Percentiles rank a stretch among this genome's conserved stretches.
Conservation (phyloP, 1,140 invertebrate genomes). For the Paraescarpia echinospica region DNA sequence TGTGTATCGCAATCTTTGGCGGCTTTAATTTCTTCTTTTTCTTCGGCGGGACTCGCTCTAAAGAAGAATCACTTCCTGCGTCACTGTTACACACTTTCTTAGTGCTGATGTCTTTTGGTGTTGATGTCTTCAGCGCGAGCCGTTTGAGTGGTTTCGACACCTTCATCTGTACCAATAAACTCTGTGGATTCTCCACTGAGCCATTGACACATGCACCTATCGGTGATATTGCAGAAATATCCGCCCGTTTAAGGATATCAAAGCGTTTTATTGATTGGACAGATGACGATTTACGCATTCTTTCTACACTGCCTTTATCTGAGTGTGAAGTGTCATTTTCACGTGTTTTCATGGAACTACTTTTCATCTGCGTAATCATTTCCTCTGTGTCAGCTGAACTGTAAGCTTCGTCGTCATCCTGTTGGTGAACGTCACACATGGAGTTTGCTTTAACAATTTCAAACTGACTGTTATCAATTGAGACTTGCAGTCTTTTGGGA, state of each 20-base stretch:
- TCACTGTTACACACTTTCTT: neutral
- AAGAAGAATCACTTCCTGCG: neutral
- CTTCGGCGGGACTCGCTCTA: neutral
- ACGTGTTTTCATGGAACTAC: neutral
- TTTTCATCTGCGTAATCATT: conserved; percentile 18
- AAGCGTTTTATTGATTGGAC: neutral
- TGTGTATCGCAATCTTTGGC: neutral
- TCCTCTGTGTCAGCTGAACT: conserved; percentile 19
- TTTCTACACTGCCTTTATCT: neutral
- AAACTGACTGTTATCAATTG: neutral
- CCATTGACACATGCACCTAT: neutral
- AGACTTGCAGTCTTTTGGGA: neutral
- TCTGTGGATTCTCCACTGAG: neutral
- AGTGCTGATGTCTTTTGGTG: neutral
- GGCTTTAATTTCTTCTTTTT: neutral
- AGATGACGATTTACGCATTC: neutral
- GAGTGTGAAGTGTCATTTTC: neutral
- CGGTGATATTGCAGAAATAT: neutral
- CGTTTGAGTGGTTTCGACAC: neutral
- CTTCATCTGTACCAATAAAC: neutral
- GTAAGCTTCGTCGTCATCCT: neutral
- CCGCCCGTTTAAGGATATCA: neutral
- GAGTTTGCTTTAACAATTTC: neutral
- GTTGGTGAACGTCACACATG: neutral
- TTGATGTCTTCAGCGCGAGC: neutral